Conservation (phyloP, 64 coral and sea anemone species). For the Cladopsammia gracilis region DNA sequence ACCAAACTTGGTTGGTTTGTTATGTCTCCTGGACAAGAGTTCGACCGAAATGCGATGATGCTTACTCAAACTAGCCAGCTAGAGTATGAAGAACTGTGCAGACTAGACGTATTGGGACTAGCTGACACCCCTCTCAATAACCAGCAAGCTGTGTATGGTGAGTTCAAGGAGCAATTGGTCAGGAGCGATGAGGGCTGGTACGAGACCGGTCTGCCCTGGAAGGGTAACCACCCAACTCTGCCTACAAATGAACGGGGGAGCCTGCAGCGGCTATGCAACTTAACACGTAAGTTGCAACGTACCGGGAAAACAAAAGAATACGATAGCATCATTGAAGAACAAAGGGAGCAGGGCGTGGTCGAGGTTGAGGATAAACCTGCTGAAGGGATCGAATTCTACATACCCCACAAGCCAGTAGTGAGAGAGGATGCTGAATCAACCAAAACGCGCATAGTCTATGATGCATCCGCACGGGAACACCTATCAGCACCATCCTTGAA, state of each 20-base stretch:
- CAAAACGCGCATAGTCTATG: background rate
- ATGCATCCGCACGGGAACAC: background rate
- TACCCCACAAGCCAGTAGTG: background rate
- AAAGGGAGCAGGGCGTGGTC: background rate
- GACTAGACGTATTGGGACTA: constrained; percentile 48
- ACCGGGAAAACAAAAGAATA: background rate
- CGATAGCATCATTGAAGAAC: constrained; percentile 28
- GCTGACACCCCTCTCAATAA: background rate
- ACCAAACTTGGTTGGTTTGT: constrained; percentile 47
- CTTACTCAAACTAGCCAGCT: background rate
- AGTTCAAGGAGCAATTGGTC: constrained; percentile 31
- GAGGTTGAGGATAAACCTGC: background rate
- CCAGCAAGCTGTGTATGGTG: background rate
- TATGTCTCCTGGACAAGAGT: constrained; percentile 37
- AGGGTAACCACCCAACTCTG: background rate
- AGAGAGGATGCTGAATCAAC: background rate
- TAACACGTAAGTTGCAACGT: too few species aligned
- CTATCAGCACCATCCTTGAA: constrained; percentile 9
- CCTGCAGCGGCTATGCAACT: background rate
- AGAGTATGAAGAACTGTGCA: constrained; percentile 33
- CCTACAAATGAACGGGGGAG: constrained; percentile 18
- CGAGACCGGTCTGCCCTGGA: background rate
- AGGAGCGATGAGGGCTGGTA: background rate
- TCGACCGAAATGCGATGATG: constrained; percentile 18
- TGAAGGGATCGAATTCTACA: background rate